Evolutionary conservation across 2,888 invertebrate species (phyloP).

Genomic region (Hydrotaea cyrtoneurina): DNA sequence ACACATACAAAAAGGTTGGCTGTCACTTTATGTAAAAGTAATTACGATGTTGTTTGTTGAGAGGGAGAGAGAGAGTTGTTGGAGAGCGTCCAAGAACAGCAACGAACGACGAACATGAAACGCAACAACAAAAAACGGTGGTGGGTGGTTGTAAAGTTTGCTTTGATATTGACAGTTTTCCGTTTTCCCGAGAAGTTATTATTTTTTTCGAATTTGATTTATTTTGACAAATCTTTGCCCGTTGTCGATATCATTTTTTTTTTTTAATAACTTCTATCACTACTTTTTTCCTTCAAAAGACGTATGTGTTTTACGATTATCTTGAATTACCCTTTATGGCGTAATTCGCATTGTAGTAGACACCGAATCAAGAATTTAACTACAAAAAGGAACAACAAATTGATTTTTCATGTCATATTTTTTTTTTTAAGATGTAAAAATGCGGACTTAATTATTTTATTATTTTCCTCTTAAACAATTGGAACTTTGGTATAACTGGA

Average conservation of each 20-base stretch:
- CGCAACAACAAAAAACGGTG: slow-evolving; percentile 25
- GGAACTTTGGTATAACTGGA: too few species aligned
- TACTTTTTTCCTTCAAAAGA: slow-evolving; percentile 69
- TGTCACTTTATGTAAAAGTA: slow-evolving; percentile 19
- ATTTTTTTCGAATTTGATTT: too few species aligned
- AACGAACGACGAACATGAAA: neutral
- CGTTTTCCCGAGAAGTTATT: neutral
- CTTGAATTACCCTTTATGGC: slow-evolving; percentile 70
- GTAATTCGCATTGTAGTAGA: slow-evolving; percentile 77
- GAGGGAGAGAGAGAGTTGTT: neutral
- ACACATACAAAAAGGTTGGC: slow-evolving; percentile 31
- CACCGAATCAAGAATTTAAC: slow-evolving; percentile 70
- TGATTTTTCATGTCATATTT: slow-evolving; percentile 51
- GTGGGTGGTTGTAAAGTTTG: slow-evolving; percentile 22
- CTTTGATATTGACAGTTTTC: neutral
- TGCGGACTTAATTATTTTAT: slow-evolving; percentile 2
- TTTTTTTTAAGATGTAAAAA: neutral
- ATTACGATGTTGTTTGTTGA: neutral
- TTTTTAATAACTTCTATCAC: slow-evolving; percentile 45
- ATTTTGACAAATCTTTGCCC: neutral
- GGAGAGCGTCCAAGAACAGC: slow-evolving; percentile 6
- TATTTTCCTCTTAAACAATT: slow-evolving; percentile 10
- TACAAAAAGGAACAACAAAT: slow-evolving; percentile 67
- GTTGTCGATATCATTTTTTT: slow-evolving; percentile 20
- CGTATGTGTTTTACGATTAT: slow-evolving; percentile 69